phyloP scores from a whole-genome alignment of 2,797 vertebrate species.

The Tenualosa ilisha region DNA sequence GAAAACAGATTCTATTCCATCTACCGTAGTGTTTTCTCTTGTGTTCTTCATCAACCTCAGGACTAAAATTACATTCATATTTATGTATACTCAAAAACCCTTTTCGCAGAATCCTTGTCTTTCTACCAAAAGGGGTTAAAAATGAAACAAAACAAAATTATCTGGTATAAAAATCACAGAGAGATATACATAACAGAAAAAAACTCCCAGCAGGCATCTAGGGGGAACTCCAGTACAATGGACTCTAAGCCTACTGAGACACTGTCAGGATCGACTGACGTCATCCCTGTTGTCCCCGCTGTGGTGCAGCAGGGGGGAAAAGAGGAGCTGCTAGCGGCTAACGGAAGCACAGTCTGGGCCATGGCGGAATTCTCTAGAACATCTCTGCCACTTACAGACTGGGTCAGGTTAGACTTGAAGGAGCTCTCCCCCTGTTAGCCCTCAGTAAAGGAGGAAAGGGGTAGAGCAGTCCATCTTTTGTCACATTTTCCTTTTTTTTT shows the following conservation, averaged over 20 bases:
- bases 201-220: conserved; percentile 63
- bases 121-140: conserved; percentile 68
- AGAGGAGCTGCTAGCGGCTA: conserved; percentile 54
- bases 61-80: conserved; percentile 85
- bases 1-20: conserved; percentile 70
- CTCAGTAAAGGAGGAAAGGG: neutral
- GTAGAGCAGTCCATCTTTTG: conserved; percentile 12
- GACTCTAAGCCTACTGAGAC: conserved; percentile 64
- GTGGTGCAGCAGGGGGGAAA: conserved; percentile 49
- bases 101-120: conserved; percentile 70
- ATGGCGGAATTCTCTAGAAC: conserved; percentile 43
- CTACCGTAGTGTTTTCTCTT: conserved; percentile 71
- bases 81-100: conserved; percentile 68
- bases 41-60: conserved; percentile 79
- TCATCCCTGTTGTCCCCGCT: conserved; percentile 45
- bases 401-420: conserved; percentile 12
- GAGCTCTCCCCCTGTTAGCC: neutral
- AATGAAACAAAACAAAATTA: conserved; percentile 67
- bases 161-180: conserved; percentile 72
- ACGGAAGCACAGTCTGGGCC: conserved; percentile 45
- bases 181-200: conserved; percentile 64
- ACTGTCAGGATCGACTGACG: conserved; percentile 58
- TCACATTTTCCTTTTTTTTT: conserved; percentile 5
- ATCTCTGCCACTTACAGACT: conserved; percentile 42
- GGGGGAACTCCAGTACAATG: conserved; percentile 66